These are phyloP conservation scores for Calliphora vicina DNA, from an alignment of 1,140 invertebrate genomes.

Conservation along the genomic window DNA sequence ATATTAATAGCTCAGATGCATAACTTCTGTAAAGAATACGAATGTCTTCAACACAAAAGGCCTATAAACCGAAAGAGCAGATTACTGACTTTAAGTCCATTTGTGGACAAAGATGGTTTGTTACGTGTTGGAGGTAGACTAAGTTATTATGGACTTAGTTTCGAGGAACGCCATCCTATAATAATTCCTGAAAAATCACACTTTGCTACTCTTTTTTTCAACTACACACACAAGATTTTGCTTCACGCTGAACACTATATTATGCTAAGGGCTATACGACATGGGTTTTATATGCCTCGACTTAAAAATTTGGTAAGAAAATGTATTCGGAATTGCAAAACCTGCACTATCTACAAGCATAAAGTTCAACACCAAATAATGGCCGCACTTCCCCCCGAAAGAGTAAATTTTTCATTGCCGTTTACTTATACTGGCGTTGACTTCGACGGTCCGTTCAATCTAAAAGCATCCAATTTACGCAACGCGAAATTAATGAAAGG, in stretches of 20 bases:
- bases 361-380: too few relatives aligned
- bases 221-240: neutral
- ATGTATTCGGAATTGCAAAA: neutral
- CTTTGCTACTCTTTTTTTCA: neutral
- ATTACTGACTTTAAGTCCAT: neutral
- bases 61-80: neutral
- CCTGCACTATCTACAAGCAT: neutral
- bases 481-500: too few relatives aligned
- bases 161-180: neutral
- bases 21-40: too few relatives aligned
- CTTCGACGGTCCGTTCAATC: too few relatives aligned
- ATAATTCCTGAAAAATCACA: neutral
- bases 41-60: neutral
- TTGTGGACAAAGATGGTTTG: constrained; percentile 3
- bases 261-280: too few relatives aligned
- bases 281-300: neutral
- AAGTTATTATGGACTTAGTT: neutral
- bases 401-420: too few relatives aligned
- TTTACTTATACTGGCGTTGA: too few relatives aligned
- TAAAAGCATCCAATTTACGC: too few relatives aligned
- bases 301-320: neutral
- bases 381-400: too few relatives aligned
- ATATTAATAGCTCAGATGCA: too few relatives aligned
- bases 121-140: constrained; percentile 6
- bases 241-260: too few relatives aligned